phyloP scores from a whole-genome alignment of 2,888 invertebrate genomes.

The Melieria crassipennis region DNA sequence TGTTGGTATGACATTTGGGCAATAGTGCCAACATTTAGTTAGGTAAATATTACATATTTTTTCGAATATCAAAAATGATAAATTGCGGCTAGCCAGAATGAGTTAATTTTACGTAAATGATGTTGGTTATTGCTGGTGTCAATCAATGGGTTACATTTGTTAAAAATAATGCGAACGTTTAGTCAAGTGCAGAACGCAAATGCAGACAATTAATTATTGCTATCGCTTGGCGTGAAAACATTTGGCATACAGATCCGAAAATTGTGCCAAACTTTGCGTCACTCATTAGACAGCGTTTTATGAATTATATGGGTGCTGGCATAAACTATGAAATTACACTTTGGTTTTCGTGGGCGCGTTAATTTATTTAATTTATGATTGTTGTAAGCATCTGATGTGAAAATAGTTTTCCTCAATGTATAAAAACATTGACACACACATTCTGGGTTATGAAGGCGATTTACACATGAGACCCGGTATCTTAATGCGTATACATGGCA shows the following conservation, averaged over 20 bases:
- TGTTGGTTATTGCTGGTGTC: neutral
- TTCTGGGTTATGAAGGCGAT: no score
- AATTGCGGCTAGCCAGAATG: neutral
- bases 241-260: slow-evolving; percentile 8
- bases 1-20: slow-evolving; percentile 34
- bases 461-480: no score
- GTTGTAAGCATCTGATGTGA: neutral
- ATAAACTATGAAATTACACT: neutral
- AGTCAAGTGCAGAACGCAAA: slow-evolving; percentile 3
- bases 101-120: neutral
- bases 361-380: neutral
- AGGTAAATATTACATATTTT: neutral
- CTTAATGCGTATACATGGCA: no score
- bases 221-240: neutral
- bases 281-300: slow-evolving; percentile 6
- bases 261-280: slow-evolving; percentile 4
- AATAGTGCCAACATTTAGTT: neutral
- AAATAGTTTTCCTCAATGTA: neutral
- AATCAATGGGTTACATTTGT: neutral
- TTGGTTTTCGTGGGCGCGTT: slow-evolving; percentile 7
- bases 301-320: slow-evolving; percentile 4
- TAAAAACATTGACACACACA: no score
- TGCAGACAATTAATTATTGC: slow-evolving; percentile 12
- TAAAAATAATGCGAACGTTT: neutral
- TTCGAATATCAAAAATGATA: neutral